These are phyloP conservation scores for Spondyliosoma cantharus DNA, from an alignment of 2,797 vertebrate genomes.

Conservation along the genomic window DNA sequence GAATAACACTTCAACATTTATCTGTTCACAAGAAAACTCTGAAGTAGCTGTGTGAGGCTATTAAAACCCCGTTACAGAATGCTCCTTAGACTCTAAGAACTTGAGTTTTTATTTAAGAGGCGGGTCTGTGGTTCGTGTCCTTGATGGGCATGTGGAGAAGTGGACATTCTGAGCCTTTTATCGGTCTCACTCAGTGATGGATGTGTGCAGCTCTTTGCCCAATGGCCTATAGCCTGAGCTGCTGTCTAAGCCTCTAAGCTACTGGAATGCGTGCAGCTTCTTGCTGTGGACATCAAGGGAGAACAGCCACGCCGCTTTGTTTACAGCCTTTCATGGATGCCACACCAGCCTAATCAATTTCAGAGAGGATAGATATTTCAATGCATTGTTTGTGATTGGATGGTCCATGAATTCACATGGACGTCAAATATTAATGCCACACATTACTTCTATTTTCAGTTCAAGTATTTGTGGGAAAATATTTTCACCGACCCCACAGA, in stretches of 20 bases:
- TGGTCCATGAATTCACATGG: conserved; percentile 38
- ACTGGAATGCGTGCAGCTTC: conserved; percentile 80
- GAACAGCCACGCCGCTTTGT: conserved; percentile 70
- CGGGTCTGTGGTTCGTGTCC: conserved; percentile 30
- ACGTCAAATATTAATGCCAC: conserved; percentile 30
- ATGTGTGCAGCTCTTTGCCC: conserved; percentile 74
- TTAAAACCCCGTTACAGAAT: background rate
- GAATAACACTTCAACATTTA: background rate
- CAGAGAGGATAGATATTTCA: conserved; percentile 61
- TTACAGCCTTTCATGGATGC: conserved; percentile 73
- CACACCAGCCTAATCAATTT: conserved; percentile 74
- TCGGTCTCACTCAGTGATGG: conserved; percentile 79
- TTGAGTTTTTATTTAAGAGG: conserved; percentile 20
- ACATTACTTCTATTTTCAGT: background rate
- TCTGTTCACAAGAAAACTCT: background rate
- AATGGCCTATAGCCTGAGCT: conserved; percentile 76
- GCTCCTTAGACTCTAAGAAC: conserved; percentile 3
- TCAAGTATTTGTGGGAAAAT: background rate
- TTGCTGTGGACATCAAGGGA: conserved; percentile 72
- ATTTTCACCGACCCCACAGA: background rate
- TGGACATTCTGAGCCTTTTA: conserved; percentile 69
- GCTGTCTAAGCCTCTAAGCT: conserved; percentile 78
- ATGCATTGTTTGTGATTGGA: conserved; percentile 48
- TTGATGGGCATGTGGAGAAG: conserved; percentile 65
- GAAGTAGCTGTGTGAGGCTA: background rate